Evolutionary conservation across 2,888 invertebrate species (phyloP).

Genomic region (Thereva unica): DNA sequence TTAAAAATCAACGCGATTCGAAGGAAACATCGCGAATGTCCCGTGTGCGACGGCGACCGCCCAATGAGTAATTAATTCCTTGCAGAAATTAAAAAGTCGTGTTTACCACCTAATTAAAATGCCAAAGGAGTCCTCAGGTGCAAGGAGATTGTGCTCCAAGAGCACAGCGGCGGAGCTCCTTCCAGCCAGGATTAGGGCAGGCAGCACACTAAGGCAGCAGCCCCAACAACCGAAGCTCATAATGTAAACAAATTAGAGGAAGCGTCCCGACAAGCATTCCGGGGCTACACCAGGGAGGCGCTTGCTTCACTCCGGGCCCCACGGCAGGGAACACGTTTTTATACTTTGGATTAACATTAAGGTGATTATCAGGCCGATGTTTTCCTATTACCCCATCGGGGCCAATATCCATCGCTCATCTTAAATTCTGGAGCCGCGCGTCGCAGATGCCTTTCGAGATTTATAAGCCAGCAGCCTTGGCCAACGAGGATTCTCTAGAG

Average conservation of each 20-base stretch:
- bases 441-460: slow-evolving; percentile 19
- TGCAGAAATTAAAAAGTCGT: slow-evolving; percentile 59
- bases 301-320: slow-evolving; percentile 34
- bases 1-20: slow-evolving; percentile 11
- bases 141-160: slow-evolving; percentile 1
- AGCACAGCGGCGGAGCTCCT: background rate
- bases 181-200: too few species aligned
- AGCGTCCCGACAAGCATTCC: slow-evolving; percentile 39
- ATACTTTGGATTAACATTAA: slow-evolving; percentile 50
- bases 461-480: slow-evolving; percentile 2
- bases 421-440: slow-evolving; percentile 42
- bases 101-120: slow-evolving; percentile 60
- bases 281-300: slow-evolving; percentile 31
- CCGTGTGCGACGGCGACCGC: slow-evolving; percentile 48
- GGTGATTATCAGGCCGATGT: slow-evolving; percentile 34
- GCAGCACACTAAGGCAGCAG: background rate
- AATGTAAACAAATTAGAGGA: slow-evolving; percentile 57
- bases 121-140: slow-evolving; percentile 47
- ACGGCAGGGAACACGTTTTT: slow-evolving; percentile 55
- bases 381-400: slow-evolving; percentile 38
- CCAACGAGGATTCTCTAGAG: background rate
- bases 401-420: slow-evolving; percentile 36
- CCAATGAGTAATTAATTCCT: slow-evolving; percentile 58
- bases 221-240: slow-evolving; percentile 54
- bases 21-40: slow-evolving; percentile 19